Conservation (phyloP, 2,797 vertebrate genomes). For the Esox masquinongy region DNA sequence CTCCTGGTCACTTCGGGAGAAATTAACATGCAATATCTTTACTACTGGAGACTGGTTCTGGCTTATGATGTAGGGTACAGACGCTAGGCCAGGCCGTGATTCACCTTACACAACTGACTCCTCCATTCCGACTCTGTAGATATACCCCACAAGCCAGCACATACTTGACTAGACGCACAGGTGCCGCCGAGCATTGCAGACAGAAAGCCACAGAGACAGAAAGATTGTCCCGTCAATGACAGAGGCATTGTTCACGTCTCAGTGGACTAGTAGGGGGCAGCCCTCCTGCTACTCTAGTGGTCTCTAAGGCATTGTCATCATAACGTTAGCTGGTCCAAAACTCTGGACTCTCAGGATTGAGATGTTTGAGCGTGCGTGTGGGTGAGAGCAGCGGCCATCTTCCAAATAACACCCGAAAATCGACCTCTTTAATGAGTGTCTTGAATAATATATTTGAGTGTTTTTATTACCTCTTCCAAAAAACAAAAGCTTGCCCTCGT, state of each 20-base stretch:
- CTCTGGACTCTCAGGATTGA: not conserved
- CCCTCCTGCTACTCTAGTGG: not conserved
- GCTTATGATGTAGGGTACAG: not conserved
- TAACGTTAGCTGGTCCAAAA: not conserved
- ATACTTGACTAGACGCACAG: not conserved
- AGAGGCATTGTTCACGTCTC: not conserved
- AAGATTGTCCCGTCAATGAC: not conserved
- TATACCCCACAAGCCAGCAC: not conserved
- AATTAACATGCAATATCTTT: not conserved
- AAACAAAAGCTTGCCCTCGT: too few species aligned
- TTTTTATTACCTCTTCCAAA: too few species aligned
- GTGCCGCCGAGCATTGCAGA: too few species aligned
- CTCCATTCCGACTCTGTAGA: not conserved
- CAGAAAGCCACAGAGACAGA: not conserved
- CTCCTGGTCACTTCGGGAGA: not conserved
- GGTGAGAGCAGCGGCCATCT: constrained; percentile 6
- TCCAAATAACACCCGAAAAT: too few species aligned
- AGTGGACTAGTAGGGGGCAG: not conserved
- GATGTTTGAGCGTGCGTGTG: constrained; percentile 6
- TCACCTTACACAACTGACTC: not conserved
- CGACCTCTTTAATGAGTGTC: too few species aligned
- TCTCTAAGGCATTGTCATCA: not conserved
- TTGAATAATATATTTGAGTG: too few species aligned
- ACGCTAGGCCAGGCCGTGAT: not conserved
- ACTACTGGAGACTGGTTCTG: not conserved